phyloP scores from a whole-genome alignment of 2,888 invertebrate species.

The Antheraea assamensis region DNA sequence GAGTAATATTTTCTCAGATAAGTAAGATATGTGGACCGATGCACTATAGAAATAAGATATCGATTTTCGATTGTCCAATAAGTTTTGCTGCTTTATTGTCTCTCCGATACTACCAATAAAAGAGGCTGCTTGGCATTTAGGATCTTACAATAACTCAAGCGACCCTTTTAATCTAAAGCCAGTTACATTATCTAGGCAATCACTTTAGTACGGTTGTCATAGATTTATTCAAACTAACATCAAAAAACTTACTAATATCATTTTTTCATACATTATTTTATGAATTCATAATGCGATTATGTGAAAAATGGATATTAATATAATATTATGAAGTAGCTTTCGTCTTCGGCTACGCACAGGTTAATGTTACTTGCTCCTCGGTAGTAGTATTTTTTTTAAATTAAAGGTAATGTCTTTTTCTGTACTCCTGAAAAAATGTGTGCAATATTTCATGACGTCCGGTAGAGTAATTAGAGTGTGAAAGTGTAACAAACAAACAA shows the following conservation, averaged over 20 bases:
- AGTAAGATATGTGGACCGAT: slow-evolving; percentile 42
- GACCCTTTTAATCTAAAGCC: slow-evolving; percentile 1
- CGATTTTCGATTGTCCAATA: slow-evolving; percentile 26
- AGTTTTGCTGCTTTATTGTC: slow-evolving; percentile 8
- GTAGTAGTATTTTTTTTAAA: too few relatives aligned
- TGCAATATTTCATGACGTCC: too few relatives aligned
- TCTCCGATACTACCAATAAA: slow-evolving; percentile 5
- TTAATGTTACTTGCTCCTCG: too few relatives aligned
- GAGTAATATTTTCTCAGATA: slow-evolving; percentile 42
- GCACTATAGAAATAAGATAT: slow-evolving; percentile 41
- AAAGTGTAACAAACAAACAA: too few relatives aligned
- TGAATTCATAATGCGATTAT: not conserved
- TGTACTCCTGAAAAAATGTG: too few relatives aligned
- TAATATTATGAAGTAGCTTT: not conserved
- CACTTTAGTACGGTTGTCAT: not conserved
- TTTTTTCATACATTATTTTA: not conserved
- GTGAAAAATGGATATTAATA: not conserved
- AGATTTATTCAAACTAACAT: not conserved
- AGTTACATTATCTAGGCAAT: slow-evolving; percentile 2
- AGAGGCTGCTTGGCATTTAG: not conserved
- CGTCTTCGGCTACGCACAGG: too few relatives aligned
- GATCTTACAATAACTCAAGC: slow-evolving; percentile 1
- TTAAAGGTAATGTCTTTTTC: too few relatives aligned
- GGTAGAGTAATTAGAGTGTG: too few relatives aligned
- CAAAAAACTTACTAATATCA: not conserved